phyloP scores from a whole-genome alignment of 2,113 vertebrate genomes.

The Columba livia region DNA sequence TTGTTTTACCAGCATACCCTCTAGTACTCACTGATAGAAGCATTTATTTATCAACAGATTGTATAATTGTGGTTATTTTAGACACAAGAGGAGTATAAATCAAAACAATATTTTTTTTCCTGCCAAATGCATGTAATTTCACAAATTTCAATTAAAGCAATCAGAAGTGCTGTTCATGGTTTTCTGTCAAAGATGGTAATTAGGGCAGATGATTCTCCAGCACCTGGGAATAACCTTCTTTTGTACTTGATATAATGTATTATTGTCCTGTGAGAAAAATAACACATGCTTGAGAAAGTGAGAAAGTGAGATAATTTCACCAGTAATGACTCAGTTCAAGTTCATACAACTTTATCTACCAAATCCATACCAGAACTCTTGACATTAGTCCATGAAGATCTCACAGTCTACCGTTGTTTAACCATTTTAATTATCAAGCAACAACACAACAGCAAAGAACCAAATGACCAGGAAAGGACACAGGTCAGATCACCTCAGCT shows the following conservation, averaged over 20 bases:
- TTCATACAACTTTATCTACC: background rate
- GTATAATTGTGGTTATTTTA: background rate
- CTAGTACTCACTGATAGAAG: background rate
- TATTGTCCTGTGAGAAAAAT: background rate
- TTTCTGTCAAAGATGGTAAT: conserved; percentile 27
- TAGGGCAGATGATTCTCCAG: background rate
- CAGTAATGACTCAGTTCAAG: background rate
- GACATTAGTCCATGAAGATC: background rate
- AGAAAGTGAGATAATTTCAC: background rate
- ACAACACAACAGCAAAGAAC: background rate
- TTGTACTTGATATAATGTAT: background rate
- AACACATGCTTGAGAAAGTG: background rate
- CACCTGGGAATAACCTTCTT: background rate
- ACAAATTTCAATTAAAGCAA: conserved; percentile 35
- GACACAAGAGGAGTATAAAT: background rate
- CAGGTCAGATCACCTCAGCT: background rate
- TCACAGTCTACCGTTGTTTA: background rate
- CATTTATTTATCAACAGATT: background rate
- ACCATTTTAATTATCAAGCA: background rate
- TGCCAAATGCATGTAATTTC: background rate
- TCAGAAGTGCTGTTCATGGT: background rate
- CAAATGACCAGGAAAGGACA: background rate
- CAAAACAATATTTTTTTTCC: background rate
- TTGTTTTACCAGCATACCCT: background rate
- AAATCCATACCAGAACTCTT: background rate